Evolutionary conservation across 1,140 invertebrate genomes (phyloP).

Genomic region (Drosophila cardini): DNA sequence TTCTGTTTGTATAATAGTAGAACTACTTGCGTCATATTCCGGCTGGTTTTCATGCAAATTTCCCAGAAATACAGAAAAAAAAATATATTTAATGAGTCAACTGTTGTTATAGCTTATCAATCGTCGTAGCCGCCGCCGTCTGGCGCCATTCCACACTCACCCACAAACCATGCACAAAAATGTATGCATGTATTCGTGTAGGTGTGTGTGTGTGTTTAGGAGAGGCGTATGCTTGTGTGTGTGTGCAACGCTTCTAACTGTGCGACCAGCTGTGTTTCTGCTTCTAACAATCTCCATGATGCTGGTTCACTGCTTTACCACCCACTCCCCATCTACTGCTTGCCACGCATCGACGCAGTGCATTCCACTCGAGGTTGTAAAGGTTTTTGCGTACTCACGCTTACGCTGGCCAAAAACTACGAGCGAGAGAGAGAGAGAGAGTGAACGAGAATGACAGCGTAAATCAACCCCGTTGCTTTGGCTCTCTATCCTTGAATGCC

Average conservation of each 20-base stretch:
- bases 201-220: neutral
- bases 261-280: slow-evolving; percentile 30
- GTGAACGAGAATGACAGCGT: neutral
- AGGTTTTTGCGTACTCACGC: slow-evolving; percentile 43
- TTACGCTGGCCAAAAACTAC: slow-evolving; percentile 26
- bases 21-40: slow-evolving; percentile 9
- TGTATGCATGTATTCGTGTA: slow-evolving; percentile 2
- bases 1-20: neutral
- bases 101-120: slow-evolving; percentile 14
- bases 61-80: neutral
- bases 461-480: slow-evolving; percentile 34
- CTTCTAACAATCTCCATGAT: neutral
- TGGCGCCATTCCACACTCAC: slow-evolving; percentile 22
- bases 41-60: slow-evolving; percentile 10
- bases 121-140: slow-evolving; percentile 10
- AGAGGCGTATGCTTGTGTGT: too few species aligned
- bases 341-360: slow-evolving; percentile 44
- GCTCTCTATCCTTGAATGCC: slow-evolving; percentile 1
- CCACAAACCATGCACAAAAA: neutral
- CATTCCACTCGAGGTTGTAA: slow-evolving; percentile 45
- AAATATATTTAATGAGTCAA: slow-evolving; percentile 16
- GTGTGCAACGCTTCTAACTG: neutral
- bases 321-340: too few species aligned
- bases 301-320: slow-evolving; percentile 1
- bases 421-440: too few species aligned